phyloP scores from a whole-genome alignment of 2,888 invertebrate genomes.

The Caenorhabditis wallacei region DNA sequence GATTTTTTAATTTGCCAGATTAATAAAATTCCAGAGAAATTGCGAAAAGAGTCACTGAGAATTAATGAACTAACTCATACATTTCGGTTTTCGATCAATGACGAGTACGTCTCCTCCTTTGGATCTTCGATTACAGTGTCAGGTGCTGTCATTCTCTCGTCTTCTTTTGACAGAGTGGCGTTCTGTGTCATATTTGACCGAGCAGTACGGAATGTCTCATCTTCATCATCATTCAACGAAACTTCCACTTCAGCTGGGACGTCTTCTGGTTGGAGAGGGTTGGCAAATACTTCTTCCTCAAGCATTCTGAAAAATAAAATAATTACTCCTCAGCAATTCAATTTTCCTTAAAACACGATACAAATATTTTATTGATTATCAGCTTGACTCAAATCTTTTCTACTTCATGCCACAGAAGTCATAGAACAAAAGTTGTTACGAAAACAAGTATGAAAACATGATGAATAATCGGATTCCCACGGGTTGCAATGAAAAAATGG shows the following conservation, averaged over 20 bases:
- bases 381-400: too few species aligned
- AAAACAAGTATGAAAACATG: not conserved
- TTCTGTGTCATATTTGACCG: conserved; percentile 26
- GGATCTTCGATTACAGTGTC: not conserved
- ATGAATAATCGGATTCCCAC: not conserved
- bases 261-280: conserved; percentile 52
- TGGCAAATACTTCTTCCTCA: conserved; percentile 64
- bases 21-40: not conserved
- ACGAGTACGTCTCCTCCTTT: conserved; percentile 60
- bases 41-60: not conserved
- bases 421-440: too few species aligned
- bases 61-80: conserved; percentile 15
- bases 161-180: not conserved
- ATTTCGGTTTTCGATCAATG: conserved; percentile 54
- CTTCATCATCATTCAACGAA: conserved; percentile 51
- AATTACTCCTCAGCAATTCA: too few species aligned
- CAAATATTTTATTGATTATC: too few species aligned
- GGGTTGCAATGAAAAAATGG: not conserved
- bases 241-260: conserved; percentile 28
- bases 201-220: conserved; percentile 53
- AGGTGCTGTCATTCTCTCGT: not conserved
- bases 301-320: conserved; percentile 35
- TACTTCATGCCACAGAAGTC: too few species aligned
- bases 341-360: too few species aligned
- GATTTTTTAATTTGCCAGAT: too few species aligned